Base-by-base conservation (phyloP, 2,113 vertebrate species). In the Callionymus lyra region DNA sequence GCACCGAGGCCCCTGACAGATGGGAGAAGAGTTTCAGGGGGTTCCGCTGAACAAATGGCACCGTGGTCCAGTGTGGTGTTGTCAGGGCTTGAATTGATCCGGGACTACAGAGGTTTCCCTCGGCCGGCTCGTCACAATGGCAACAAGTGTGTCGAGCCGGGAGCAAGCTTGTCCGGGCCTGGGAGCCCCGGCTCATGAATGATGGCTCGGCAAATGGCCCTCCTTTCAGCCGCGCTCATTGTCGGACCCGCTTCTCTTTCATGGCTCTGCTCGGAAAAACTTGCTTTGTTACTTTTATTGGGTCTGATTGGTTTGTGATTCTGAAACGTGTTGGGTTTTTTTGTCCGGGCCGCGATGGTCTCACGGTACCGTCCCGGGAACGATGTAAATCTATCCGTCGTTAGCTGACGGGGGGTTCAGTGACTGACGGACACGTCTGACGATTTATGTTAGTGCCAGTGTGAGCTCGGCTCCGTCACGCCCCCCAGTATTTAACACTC, bases 51-150 rank as follows among this genome's bases (percentile, higher is more conserved):
- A 83, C 81, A 83, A 86, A 81, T 77, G 82, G 82, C 75, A 63
- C 77, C 79, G 75, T 72, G 74, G 81, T 71, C 86, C 82, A 85
- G 79, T 85, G 86, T 85, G 77, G 73, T 76, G 75, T 82, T 87
- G 77, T 80, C 84, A 83, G 76, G 72, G 80, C 79, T 78, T 90
- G 84, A 86, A 89, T 76, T 85, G 86, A 85, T 85, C 83, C 78
- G 51, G 69, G 76, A 82, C 82, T 80, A 84, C 75, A 81, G 83
- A 82, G 80, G 76, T 76, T 82, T 81, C 81, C 74, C 82, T 84
- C 80, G 80, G 79, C 81, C 83, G 71, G 71, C 38, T 67, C 75
- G 77, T 84, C 82, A 88, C 85, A 88, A 86, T 82, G 81, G 83
- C 82, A 86, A 85, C 76, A 81, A 83, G 84, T 83, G 81, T 80